Evolutionary conservation across 2,797 vertebrate genomes (phyloP).

Genomic region (Thaleichthys pacificus): DNA sequence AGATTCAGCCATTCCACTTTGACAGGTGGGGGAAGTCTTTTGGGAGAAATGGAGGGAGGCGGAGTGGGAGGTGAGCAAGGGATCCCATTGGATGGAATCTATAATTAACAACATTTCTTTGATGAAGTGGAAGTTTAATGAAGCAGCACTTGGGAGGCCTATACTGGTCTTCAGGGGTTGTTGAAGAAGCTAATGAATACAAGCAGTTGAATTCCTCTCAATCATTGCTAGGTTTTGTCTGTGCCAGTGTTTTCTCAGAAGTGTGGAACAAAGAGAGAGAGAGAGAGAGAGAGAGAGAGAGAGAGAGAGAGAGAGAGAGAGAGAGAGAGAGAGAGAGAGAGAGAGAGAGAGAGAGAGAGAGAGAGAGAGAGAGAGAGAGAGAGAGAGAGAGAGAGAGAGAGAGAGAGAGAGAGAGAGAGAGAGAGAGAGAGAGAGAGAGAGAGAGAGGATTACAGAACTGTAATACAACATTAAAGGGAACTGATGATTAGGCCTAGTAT

Average conservation of each 20-base stretch:
- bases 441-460: not conserved
- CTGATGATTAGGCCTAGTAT: not conserved
- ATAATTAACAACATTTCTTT: constrained; percentile 37
- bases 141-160: constrained; percentile 13
- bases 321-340: not conserved
- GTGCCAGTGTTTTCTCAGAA: not conserved
- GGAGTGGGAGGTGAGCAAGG: not conserved
- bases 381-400: not conserved
- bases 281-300: not conserved
- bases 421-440: not conserved
- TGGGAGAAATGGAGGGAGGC: no score
- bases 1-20: not conserved
- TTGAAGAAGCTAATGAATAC: constrained; percentile 20
- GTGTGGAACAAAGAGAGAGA: not conserved
- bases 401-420: not conserved
- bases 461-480: not conserved
- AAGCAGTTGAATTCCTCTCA: not conserved
- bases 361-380: no score
- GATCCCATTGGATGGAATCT: constrained; percentile 3
- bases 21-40: not conserved
- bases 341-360: not conserved
- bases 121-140: constrained; percentile 21
- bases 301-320: not conserved
- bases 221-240: constrained; percentile 10
- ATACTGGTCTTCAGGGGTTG: not conserved